phyloP scores from a whole-genome alignment of 2,797 vertebrate genomes.

The Typhlichthys eigenmanni region DNA sequence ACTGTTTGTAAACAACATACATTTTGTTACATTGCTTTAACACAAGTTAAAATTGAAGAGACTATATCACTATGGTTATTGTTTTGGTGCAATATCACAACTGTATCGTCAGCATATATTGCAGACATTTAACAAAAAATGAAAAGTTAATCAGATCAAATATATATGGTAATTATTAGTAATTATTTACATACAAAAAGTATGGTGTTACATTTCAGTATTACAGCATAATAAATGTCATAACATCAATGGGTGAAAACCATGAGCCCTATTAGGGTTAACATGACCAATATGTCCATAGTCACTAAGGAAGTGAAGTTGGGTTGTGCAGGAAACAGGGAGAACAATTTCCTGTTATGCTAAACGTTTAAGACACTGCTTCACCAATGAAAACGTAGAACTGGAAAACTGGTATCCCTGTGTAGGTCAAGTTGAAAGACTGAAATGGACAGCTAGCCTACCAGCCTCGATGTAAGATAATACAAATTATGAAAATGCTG shows the following conservation, averaged over 20 bases:
- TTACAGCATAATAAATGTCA: slow-evolving; percentile 40
- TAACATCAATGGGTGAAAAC: slow-evolving; percentile 76
- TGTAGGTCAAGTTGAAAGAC: slow-evolving; percentile 14
- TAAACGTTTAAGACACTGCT: slow-evolving; percentile 77
- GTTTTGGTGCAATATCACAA: too few species aligned
- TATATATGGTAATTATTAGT: too few species aligned
- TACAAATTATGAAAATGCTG: too few species aligned
- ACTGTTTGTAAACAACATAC: too few species aligned
- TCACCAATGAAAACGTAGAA: slow-evolving; percentile 77
- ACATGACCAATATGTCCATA: slow-evolving; percentile 75
- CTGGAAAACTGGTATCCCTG: slow-evolving; percentile 63
- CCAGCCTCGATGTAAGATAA: too few species aligned
- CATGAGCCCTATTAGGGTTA: not conserved
- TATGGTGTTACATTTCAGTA: slow-evolving; percentile 13
- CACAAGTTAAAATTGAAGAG: too few species aligned
- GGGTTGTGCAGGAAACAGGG: slow-evolving; percentile 91
- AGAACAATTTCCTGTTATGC: slow-evolving; percentile 96
- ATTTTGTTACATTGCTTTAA: too few species aligned
- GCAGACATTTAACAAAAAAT: too few species aligned
- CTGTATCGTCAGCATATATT: too few species aligned
- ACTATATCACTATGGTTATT: too few species aligned
- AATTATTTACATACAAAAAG: too few species aligned
- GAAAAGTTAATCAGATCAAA: too few species aligned
- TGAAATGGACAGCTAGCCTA: not conserved
- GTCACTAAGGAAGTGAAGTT: slow-evolving; percentile 87